Conservation (phyloP, 2,113 vertebrate species). For the Gymnogyps californianus region DNA sequence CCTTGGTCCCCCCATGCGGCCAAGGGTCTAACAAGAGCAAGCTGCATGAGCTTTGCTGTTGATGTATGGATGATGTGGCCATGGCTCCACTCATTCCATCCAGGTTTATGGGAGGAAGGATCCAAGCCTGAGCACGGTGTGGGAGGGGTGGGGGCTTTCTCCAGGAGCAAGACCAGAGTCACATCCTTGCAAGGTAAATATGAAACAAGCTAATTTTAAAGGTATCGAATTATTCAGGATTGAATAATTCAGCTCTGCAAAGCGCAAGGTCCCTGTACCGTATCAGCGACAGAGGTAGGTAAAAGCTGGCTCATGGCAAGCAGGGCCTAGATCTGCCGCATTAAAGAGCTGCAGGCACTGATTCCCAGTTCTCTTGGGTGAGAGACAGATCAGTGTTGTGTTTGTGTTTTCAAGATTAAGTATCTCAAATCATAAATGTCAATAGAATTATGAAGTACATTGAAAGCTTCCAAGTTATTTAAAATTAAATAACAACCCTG, state of each 20-base stretch:
- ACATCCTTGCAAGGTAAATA: not conserved
- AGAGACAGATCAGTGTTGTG: not conserved
- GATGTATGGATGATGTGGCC: not conserved
- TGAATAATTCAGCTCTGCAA: not conserved
- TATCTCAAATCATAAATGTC: constrained; percentile 54
- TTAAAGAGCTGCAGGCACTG: not conserved
- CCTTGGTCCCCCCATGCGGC: not conserved
- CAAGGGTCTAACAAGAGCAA: not conserved
- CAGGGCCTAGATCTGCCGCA: not conserved
- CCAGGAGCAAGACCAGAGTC: not conserved
- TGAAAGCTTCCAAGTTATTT: constrained; percentile 53
- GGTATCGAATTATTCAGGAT: not conserved
- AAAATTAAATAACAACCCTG: constrained; percentile 53
- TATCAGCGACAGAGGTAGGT: not conserved
- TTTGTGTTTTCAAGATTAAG: constrained; percentile 46
- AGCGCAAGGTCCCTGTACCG: not conserved
- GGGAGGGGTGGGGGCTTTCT: not conserved
- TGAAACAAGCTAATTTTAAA: not conserved
- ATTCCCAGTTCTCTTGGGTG: not conserved
- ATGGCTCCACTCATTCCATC: not conserved
- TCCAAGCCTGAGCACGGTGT: rapidly evolving
- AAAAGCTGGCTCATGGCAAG: not conserved
- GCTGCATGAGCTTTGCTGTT: not conserved
- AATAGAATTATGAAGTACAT: constrained; percentile 54
- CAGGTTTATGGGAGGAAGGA: not conserved